Evolutionary conservation across 2,797 vertebrate genomes (phyloP).

Genomic region (Manis javanica): DNA sequence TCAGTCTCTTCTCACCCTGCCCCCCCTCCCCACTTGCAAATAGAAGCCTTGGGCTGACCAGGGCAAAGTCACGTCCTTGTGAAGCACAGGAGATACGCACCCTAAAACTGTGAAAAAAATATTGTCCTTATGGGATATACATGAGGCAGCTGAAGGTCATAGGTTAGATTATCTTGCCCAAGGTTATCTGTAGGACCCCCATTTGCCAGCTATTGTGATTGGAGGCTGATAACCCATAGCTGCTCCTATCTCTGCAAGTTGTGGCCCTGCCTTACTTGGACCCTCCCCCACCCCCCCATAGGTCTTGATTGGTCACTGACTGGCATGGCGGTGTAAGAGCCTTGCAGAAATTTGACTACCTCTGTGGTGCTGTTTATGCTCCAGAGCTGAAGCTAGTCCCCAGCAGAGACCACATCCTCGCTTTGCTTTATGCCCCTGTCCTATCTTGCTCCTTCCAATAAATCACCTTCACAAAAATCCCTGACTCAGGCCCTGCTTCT

Average conservation of each 20-base stretch:
- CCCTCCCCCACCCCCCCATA: neutral
- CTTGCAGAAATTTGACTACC: neutral
- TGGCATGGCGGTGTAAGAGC: neutral
- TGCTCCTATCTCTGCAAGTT: neutral
- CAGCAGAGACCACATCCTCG: neutral
- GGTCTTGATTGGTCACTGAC: neutral
- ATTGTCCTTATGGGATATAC: neutral
- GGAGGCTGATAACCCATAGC: neutral
- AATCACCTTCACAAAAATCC: slow-evolving; percentile 10
- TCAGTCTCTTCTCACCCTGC: neutral
- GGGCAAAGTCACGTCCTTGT: neutral
- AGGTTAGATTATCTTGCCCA: neutral
- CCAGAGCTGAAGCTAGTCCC: neutral
- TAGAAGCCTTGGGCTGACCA: neutral
- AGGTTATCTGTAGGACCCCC: neutral
- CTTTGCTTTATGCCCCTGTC: neutral
- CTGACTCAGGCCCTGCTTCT: neutral
- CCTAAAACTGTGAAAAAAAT: neutral
- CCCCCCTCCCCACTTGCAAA: neutral
- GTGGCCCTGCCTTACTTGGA: neutral
- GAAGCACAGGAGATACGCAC: neutral
- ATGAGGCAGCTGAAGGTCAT: neutral
- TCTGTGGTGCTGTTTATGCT: neutral
- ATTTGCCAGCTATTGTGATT: neutral
- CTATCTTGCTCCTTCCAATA: neutral